These are phyloP conservation scores for Gallirallus australis DNA, from an alignment of 2,797 vertebrate genomes.

Conservation along the genomic window DNA sequence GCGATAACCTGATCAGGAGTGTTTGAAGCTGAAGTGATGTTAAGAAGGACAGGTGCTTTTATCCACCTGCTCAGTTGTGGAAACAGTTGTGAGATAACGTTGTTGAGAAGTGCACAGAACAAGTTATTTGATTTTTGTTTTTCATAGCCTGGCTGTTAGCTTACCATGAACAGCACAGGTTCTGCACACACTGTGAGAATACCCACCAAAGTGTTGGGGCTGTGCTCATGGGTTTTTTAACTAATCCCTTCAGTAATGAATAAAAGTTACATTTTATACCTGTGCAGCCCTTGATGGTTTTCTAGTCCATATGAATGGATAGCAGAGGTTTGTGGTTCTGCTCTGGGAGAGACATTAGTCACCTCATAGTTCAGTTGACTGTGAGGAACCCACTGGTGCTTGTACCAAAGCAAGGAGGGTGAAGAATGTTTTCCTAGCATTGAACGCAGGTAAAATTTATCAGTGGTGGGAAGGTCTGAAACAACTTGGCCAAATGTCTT, in stretches of 20 bases:
- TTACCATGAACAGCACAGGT: neutral
- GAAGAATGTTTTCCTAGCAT: neutral
- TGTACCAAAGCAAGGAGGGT: neutral
- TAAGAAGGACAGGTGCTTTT: neutral
- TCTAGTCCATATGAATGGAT: neutral
- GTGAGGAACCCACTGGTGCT: neutral
- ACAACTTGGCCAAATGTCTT: neutral
- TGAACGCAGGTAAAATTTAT: neutral
- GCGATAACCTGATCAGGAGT: neutral
- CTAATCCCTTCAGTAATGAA: neutral
- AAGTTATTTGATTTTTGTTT: neutral
- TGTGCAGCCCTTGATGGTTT: neutral
- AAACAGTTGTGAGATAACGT: neutral
- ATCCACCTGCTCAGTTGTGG: neutral
- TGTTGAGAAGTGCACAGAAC: neutral
- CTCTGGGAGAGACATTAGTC: neutral
- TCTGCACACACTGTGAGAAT: neutral
- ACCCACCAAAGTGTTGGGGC: neutral
- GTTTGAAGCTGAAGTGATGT: neutral
- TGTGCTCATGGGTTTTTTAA: neutral
- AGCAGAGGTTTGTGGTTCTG: neutral
- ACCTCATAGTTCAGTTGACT: neutral
- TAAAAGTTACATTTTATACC: neutral
- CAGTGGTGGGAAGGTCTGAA: rapidly evolving
- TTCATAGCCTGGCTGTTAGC: neutral